Conservation (phyloP, 64 coral and sea anemone genomes). For the Hydrozoanthus tunicans region DNA sequence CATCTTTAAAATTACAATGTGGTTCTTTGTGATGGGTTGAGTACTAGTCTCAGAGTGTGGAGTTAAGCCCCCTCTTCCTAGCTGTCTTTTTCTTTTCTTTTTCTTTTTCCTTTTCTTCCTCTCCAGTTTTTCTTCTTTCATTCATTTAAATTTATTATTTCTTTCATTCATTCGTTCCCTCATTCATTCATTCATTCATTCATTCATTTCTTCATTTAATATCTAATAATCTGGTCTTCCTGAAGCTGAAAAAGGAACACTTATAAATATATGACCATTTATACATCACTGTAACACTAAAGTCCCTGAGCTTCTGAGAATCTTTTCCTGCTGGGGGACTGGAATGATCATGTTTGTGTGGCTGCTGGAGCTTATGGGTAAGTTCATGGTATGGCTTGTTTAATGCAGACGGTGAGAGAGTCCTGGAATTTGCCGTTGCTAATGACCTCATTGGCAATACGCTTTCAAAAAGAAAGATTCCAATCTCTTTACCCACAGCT, state of each 20-base stretch:
- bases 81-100: too few species aligned
- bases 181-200: too few species aligned
- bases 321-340: background rate
- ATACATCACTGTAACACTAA: background rate
- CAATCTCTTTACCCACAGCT: background rate
- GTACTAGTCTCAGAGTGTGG: too few species aligned
- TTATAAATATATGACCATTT: background rate
- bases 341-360: background rate
- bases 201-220: too few species aligned
- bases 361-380: background rate
- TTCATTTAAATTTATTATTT: too few species aligned
- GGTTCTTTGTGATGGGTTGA: too few species aligned
- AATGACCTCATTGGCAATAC: background rate
- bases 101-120: too few species aligned
- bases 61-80: too few species aligned
- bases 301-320: background rate
- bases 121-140: too few species aligned
- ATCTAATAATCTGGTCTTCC: background rate
- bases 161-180: too few species aligned
- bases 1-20: too few species aligned
- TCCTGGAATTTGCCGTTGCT: background rate
- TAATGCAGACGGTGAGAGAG: background rate
- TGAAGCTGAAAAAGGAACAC: background rate
- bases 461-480: background rate
- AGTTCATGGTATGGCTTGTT: background rate